Conservation (phyloP, 2,888 invertebrate genomes). For the Euzophera pinguis region DNA sequence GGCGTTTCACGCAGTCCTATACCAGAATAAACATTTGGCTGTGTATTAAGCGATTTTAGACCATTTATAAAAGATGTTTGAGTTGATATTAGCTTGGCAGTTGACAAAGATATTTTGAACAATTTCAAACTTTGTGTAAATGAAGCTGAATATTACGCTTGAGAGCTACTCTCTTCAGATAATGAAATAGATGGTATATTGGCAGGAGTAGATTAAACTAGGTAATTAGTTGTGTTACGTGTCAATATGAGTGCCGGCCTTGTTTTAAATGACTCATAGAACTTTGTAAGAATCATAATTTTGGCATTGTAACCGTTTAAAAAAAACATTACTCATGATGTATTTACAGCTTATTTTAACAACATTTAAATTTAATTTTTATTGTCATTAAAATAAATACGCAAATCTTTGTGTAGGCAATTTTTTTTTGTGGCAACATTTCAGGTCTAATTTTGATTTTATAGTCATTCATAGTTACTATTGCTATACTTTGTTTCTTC, state of each 20-base stretch:
- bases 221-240: conserved; percentile 20
- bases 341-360: not conserved
- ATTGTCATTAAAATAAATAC: too few relatives aligned
- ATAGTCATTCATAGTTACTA: too few relatives aligned
- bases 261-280: conserved; percentile 20
- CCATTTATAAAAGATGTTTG: too few relatives aligned
- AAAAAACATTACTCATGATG: not conserved
- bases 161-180: not conserved
- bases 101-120: not conserved
- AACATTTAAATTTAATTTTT: too few relatives aligned
- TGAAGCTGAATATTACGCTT: not conserved
- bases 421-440: too few relatives aligned
- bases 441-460: too few relatives aligned
- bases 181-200: conserved; percentile 17
- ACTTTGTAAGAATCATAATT: conserved; percentile 17
- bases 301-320: conserved; percentile 7
- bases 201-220: conserved; percentile 17
- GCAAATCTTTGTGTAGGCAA: too few relatives aligned
- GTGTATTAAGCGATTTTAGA: not conserved
- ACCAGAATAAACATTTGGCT: conserved; percentile 20
- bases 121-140: not conserved
- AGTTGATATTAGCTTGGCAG: not conserved
- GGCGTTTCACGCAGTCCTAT: conserved; percentile 36
- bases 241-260: conserved; percentile 17
- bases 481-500: too few relatives aligned